Base-by-base conservation (phyloP, 2,113 vertebrate genomes). In the Ranitomeya imitator region DNA sequence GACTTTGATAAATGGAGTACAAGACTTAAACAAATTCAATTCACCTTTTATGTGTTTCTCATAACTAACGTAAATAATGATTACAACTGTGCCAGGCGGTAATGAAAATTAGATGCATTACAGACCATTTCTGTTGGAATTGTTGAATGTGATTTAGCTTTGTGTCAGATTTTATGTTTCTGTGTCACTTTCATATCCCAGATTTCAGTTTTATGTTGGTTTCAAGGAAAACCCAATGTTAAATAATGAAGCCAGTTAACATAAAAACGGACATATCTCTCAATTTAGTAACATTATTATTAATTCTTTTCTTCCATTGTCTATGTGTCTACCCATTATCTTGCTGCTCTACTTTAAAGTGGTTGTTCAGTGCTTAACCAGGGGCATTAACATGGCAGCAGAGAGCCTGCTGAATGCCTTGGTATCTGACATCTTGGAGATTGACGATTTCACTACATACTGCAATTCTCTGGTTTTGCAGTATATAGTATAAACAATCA, bases 1-100 rank as follows among this genome's bases (percentile, higher is more conserved):
- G 86, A 88, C 86, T 88, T 76, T 83, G 80, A 88, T 88, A 88
- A 84, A 88, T 88, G 87, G 83, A 88, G 80, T 84, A 88, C 81
- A 84, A 55, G 87, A 45, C 71, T 84, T 77, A 88, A 88, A 88
- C 80, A 83, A 83, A 78, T 88, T 71, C 80, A 88, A 77, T 88
- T 88, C 87, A 88, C 87, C 71, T 88, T 82, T 83, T 88, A 83
- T 83, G 76, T 79, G 69, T 88, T 88, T 60, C 71, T 83, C 80
- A 82, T 88, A 88, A 84, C 45, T 74, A 84, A 88, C 7, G 87
- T 77, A 88, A 88, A 88, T 65, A 88, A 31, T 88, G 69, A 78
- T 83, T 84, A 65, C 80, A 59, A 84, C 80, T 83, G 80, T 61
- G 79, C 71, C 87, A 77, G 80, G 55, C 59, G 16, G 60, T 88